phyloP scores from a whole-genome alignment of 2,113 vertebrate species.

The Sus scrofa region T2T-Sscrofa CM000827.6:51000001-51000500 shows the following conservation, averaged over 20 bases:
- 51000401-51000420: slow-evolving; percentile 12
- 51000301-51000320: too few species aligned
- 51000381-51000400: neutral
- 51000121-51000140: neutral
- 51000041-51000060: neutral
- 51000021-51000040: neutral
- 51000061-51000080: neutral
- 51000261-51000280: neutral
- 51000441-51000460: slow-evolving; percentile 40
- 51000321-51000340: neutral
- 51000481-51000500: slow-evolving; percentile 9
- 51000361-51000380: neutral
- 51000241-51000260: neutral
- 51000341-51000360: neutral
- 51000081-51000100: neutral
- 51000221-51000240: neutral
- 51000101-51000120: neutral
- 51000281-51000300: neutral
- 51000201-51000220: neutral
- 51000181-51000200: neutral
- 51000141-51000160: neutral
- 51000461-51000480: slow-evolving; percentile 29
- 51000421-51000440: slow-evolving; percentile 5
- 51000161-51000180: neutral
- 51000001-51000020: neutral